Evolutionary conservation across 2,888 invertebrate genomes (phyloP), one percentile per base, ranked within the genome.

Genomic region (Timema podura): DNA sequence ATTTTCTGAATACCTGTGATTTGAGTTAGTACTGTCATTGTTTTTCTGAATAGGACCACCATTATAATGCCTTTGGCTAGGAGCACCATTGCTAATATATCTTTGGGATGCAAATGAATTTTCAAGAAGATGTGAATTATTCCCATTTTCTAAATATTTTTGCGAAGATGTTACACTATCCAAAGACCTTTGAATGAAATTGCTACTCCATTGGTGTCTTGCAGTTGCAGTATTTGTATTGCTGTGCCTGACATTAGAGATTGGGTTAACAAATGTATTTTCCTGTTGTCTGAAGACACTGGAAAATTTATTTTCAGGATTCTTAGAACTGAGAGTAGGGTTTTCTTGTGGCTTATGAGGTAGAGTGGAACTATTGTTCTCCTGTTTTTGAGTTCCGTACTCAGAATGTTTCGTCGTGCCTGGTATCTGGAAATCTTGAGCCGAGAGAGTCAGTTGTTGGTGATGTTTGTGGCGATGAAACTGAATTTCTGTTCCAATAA

Each of bases 141-240:
- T 48, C 6, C 68, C 65, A 67, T 45, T 68, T 44, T 70, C 70
- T 9, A 65, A 64, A 13, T 68, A 65, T 30, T 68, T 70, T 16
- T 70, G 70, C 54, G 46, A 64, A n/a, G 68, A 64, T 10, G 67
- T 68, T 9, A 51, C 70, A 65, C 51, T 70, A 46, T 70, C 70
- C 15, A 64, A 15, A 16, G 66, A 61, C 57, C 64, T 54, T 46
- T 70, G 70, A 6, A 46, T 46, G 16, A 30, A 48, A 15, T 49
- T 46, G 44, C 47, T 68, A 64, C 61, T 59, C 49, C 51, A 49
- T 44, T 66, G 49, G 45, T 66, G 66, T 48, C 49, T 66, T 49
- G 48, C 44, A 66, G 66, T 44, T 44, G 16, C 48, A 59, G 16
- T 16, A 30, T 16, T 16, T 44, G 30, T 59, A 13, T 48, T n/a